Conservation (phyloP, 2,113 vertebrate genomes). For the Hippocampus abdominalis region DNA sequence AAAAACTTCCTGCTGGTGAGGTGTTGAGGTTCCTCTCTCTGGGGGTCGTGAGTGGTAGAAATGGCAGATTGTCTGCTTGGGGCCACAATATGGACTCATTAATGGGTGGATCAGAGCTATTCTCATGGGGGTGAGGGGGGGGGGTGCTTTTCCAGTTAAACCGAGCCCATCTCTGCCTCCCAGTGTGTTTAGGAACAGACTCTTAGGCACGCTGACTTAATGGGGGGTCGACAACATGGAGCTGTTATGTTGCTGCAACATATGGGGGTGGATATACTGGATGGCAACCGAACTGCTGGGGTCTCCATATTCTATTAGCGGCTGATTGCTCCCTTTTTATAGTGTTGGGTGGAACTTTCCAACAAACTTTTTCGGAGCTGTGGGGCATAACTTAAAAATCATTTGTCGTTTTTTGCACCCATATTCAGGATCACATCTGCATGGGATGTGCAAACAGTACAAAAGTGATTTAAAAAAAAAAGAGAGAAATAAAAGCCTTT, state of each 20-base stretch:
- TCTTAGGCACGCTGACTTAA: constrained; percentile 55
- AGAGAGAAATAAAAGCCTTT: background rate
- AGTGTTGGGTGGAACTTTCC: constrained; percentile 16
- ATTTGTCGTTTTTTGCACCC: constrained; percentile 12
- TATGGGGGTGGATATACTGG: constrained; percentile 53
- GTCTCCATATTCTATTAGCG: constrained; percentile 50
- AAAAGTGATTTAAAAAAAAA: background rate
- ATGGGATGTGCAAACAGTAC: background rate
- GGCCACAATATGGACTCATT: constrained; percentile 58
- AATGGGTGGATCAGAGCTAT: constrained; percentile 54
- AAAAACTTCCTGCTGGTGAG: background rate
- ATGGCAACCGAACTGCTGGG: constrained; percentile 50
- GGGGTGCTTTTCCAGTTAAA: constrained; percentile 42
- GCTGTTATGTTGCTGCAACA: constrained; percentile 54
- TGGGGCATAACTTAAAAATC: background rate
- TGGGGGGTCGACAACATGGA: constrained; percentile 53
- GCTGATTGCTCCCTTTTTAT: constrained; percentile 40
- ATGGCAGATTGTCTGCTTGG: constrained; percentile 53
- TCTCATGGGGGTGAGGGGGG: constrained; percentile 28
- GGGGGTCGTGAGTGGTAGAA: constrained; percentile 47
- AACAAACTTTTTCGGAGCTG: background rate
- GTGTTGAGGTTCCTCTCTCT: background rate
- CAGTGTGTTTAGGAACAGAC: constrained; percentile 39
- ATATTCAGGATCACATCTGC: constrained; percentile 2
- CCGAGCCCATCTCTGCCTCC: constrained; percentile 33